Base-by-base conservation (phyloP, 2,888 invertebrate genomes). In the Amphipoea oculea region DNA sequence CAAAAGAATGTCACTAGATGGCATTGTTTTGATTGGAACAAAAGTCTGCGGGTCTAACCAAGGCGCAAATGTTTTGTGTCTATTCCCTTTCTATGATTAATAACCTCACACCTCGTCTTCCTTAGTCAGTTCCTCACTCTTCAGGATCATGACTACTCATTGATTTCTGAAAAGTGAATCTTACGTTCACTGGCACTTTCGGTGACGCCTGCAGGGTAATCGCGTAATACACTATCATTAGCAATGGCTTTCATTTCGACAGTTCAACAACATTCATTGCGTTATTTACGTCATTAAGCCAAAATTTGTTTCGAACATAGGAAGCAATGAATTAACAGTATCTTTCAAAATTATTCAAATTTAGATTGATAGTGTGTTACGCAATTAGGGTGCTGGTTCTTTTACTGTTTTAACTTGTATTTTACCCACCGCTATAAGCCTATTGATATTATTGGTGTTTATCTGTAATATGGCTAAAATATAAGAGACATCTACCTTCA, bases 1-100 rank as follows among this genome's bases (percentile, higher is more conserved):
- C 40, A 7, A 77, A 60, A 23, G 0, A 77, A 72, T 62, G 45
- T 45, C 23, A 54, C n/a, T 68, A 80, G 73, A 62, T 80, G 79
- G 80, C n/a, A 14, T 36, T 79, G 14, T 72, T 7, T n/a, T 51
- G 1, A n/a, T n/a, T 51, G 2, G 2, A 42, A 5, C 2, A 12
- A 36, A 17, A 29, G 1, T 36, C 17, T 42, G 23, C 23, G 4
- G 2, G 2, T 11, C 5, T 60, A 48, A 14, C 14, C 5, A 9
- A 51, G 36, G 11, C 11, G 23, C 7, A 36, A 45, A 14, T 17
- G 0, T 36, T n/a, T 72, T 62, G 36, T 5, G 36, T 5, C 3
- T 48, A n/a, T 48, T 48, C 4, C 72, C 0, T 7, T 40, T n/a
- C 3, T 48, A 45, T 2, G 42, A 23, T 45, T 17, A 11, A 0